These are phyloP conservation scores for Papilio elwesi DNA, from an alignment of 2,888 invertebrate species.

Conservation along the genomic window DNA sequence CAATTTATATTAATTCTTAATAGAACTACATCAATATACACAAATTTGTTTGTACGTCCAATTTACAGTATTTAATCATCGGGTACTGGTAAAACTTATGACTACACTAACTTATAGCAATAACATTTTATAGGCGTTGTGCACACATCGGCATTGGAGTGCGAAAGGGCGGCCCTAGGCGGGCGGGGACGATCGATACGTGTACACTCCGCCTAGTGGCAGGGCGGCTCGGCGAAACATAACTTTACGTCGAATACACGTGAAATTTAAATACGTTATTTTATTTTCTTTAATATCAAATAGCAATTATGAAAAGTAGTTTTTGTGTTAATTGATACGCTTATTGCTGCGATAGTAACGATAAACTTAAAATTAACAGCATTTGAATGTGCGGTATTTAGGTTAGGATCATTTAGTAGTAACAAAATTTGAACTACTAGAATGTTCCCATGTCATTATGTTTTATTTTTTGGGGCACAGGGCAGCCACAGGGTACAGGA, in stretches of 20 bases:
- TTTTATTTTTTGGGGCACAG: no score
- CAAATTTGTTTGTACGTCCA: background rate
- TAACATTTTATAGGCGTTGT: conserved; percentile 73
- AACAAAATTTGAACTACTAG: no score
- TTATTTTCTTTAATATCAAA: background rate
- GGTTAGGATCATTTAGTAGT: background rate
- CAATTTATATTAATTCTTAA: background rate
- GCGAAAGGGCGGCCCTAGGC: conserved; percentile 67
- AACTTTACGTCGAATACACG: conserved; percentile 29
- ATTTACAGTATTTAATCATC: conserved; percentile 44
- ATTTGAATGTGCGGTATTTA: background rate
- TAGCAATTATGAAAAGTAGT: conserved; percentile 14
- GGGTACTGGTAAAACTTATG: conserved; percentile 60
- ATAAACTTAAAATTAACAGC: background rate
- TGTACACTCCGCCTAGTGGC: conserved; percentile 53
- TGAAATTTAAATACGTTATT: conserved; percentile 25
- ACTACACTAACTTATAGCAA: conserved; percentile 71
- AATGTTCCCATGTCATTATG: no score
- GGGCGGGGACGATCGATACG: conserved; percentile 67
- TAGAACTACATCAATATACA: background rate
- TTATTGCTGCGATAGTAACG: conserved; percentile 8
- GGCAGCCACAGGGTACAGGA: no score
- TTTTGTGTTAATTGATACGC: conserved; percentile 14
- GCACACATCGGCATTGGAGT: conserved; percentile 61
- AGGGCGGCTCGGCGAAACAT: conserved; percentile 42